Percentiles rank a stretch among this genome's conserved stretches.
These are phyloP conservation scores for Phalacrocorax carbo DNA, from an alignment of 2,113 vertebrate genomes.

Conservation along the genomic window DNA sequence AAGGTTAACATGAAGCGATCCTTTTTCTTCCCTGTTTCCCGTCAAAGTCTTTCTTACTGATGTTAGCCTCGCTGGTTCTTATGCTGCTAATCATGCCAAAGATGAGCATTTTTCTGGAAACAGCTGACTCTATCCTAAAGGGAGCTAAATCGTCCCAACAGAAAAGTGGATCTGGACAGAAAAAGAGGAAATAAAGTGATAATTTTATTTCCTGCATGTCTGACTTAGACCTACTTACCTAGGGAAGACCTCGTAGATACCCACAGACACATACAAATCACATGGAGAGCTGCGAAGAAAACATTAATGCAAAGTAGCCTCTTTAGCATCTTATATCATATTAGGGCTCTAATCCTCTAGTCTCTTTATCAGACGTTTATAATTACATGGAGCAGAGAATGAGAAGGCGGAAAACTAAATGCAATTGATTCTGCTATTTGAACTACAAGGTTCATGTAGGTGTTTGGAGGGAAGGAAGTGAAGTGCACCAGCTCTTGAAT, in stretches of 20 bases:
- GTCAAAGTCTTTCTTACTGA: neutral
- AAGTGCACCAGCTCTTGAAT: neutral
- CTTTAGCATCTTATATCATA: conserved; percentile 20
- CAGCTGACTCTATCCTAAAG: neutral
- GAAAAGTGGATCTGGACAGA: neutral
- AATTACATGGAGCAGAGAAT: conserved; percentile 5
- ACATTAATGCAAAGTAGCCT: conserved; percentile 22
- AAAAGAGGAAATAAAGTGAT: neutral
- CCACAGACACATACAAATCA: conserved; percentile 9
- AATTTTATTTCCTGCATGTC: neutral
- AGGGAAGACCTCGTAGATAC: neutral
- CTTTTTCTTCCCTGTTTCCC: neutral
- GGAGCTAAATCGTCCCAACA: neutral
- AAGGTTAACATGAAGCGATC: neutral
- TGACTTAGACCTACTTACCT: neutral
- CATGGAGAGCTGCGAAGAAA: neutral
- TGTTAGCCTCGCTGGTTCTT: neutral
- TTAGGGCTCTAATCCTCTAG: conserved; percentile 2
- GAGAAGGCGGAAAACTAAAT: conserved; percentile 26
- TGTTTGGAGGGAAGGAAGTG: neutral
- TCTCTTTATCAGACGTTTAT: conserved; percentile 26
- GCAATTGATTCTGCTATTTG: conserved; percentile 1
- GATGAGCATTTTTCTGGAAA: neutral
- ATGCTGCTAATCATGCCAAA: neutral
- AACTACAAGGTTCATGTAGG: neutral